Percentiles rank a stretch among this genome's conserved stretches.
These are phyloP conservation scores for Lycocerus yunnanus DNA, from an alignment of 2,888 invertebrate species.

Conservation along the genomic window DNA sequence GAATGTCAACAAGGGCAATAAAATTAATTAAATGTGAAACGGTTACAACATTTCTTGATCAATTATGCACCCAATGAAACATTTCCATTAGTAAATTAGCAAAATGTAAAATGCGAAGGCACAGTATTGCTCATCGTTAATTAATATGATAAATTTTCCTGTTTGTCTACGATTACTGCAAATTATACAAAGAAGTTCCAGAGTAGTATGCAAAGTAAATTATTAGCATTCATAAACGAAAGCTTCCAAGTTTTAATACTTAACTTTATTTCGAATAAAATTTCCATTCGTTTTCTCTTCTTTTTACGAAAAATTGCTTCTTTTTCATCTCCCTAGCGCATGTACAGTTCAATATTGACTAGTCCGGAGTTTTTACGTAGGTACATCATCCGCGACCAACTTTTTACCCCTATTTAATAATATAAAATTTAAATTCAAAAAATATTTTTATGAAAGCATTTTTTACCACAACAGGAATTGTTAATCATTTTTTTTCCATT, in stretches of 20 bases:
- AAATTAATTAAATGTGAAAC: slow-evolving; percentile 44
- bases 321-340: slow-evolving; percentile 48
- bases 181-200: slow-evolving; percentile 49
- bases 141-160: slow-evolving; percentile 49
- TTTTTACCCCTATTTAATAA: slow-evolving; percentile 2
- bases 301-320: slow-evolving; percentile 51
- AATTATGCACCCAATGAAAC: slow-evolving; percentile 42
- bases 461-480: neutral
- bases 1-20: slow-evolving; percentile 44
- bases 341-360: slow-evolving; percentile 51
- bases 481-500: neutral
- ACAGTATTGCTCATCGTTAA: slow-evolving; percentile 39
- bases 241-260: slow-evolving; percentile 53
- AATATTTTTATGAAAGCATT: neutral
- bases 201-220: slow-evolving; percentile 55
- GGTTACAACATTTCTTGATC: slow-evolving; percentile 35
- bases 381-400: slow-evolving; percentile 2
- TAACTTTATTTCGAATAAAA: slow-evolving; percentile 56
- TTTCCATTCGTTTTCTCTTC: slow-evolving; percentile 54
- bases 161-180: slow-evolving; percentile 51
- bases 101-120: slow-evolving; percentile 40
- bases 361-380: slow-evolving; percentile 32
- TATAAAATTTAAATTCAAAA: slow-evolving; percentile 3
- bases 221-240: slow-evolving; percentile 57
- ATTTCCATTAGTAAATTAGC: slow-evolving; percentile 44